phyloP scores from a whole-genome alignment of 2,797 vertebrate genomes.

The Chloroceryle inda region DNA sequence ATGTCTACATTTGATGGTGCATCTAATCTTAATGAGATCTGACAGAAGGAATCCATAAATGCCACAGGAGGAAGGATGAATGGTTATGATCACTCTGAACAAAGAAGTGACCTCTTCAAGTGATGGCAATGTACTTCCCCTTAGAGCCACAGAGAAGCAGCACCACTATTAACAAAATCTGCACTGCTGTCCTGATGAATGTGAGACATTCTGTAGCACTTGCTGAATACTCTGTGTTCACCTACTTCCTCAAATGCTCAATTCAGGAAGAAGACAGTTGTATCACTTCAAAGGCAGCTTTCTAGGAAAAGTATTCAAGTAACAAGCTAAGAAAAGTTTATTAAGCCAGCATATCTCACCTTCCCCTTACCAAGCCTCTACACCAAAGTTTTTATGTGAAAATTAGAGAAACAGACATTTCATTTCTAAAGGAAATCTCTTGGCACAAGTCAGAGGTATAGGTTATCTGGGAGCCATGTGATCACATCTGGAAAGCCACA shows the following conservation, averaged over 20 bases:
- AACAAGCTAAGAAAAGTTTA: not conserved
- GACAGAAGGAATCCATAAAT: not conserved
- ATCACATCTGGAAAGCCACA: not conserved
- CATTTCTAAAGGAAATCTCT: not conserved
- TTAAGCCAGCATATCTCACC: not conserved
- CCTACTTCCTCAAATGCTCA: not conserved
- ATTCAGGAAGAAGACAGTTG: rapidly evolving
- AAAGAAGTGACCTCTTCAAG: not conserved
- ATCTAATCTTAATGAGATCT: not conserved
- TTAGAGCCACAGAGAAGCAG: not conserved
- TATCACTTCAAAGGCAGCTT: not conserved
- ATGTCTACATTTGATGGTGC: not conserved
- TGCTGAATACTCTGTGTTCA: not conserved
- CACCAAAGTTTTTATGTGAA: not conserved
- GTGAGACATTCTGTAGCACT: not conserved
- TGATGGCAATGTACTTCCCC: not conserved
- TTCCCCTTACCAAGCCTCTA: not conserved
- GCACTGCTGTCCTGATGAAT: not conserved
- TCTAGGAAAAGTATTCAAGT: not conserved
- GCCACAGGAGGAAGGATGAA: not conserved
- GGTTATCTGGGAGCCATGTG: not conserved
- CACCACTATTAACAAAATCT: not conserved
- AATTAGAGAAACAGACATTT: not conserved
- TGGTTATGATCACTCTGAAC: not conserved
- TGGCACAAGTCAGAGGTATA: not conserved